Conservation (phyloP, 2,113 vertebrate species). For the Nibea coibor region DNA sequence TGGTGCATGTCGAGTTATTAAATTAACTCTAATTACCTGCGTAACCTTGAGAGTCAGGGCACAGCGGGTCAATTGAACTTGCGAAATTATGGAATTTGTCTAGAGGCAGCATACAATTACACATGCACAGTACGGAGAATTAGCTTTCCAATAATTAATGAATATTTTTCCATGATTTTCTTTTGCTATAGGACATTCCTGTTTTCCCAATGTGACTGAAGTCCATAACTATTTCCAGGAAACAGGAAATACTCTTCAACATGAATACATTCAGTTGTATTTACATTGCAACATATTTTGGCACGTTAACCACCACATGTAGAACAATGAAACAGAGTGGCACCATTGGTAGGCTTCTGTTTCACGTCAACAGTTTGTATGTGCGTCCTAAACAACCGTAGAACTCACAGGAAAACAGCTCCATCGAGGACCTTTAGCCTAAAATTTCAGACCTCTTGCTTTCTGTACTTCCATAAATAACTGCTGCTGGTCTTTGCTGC, state of each 20-base stretch:
- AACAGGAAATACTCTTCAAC: neutral
- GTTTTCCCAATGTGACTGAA: neutral
- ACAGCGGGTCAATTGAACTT: neutral
- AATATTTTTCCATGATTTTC: neutral
- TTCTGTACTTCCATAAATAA: too few species aligned
- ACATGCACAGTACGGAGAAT: neutral
- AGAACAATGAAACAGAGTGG: neutral
- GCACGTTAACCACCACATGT: neutral
- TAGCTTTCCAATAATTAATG: neutral
- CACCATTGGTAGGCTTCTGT: neutral
- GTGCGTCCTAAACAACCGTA: neutral
- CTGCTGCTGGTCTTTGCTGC: neutral
- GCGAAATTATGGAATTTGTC: neutral
- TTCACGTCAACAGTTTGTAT: neutral
- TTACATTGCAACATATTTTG: neutral
- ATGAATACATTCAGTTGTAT: neutral
- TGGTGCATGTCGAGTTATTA: neutral
- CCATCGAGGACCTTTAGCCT: neutral
- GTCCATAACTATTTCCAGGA: neutral
- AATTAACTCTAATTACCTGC: neutral
- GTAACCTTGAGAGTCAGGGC: neutral
- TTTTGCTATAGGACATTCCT: neutral
- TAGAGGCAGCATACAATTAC: neutral
- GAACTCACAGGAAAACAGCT: neutral
- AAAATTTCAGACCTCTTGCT: too few species aligned